Conservation (phyloP, 2,888 invertebrate genomes). For the Polyommatus icarus region DNA sequence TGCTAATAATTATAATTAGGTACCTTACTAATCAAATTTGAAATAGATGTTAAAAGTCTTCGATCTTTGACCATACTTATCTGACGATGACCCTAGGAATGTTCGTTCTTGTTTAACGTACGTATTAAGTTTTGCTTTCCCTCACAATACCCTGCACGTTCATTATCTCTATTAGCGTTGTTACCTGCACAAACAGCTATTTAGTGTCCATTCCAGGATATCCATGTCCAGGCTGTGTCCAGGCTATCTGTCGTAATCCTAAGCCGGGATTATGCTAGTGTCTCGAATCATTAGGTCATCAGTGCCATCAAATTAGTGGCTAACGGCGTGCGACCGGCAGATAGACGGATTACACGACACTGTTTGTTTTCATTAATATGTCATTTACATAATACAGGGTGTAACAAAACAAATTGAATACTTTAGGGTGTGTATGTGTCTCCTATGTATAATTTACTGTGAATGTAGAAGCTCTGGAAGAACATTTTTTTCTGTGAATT, state of each 20-base stretch:
- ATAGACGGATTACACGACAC: constrained; percentile 45
- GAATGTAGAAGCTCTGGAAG: no score
- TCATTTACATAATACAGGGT: constrained; percentile 18
- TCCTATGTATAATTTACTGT: no score
- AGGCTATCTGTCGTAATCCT: constrained; percentile 15
- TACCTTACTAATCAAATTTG: no score
- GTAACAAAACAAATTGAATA: no score
- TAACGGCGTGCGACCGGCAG: constrained; percentile 51
- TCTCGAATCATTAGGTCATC: constrained; percentile 42
- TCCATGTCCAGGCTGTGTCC: background rate
- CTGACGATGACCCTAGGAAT: no score
- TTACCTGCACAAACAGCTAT: constrained; percentile 23
- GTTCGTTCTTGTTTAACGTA: background rate
- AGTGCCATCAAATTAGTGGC: constrained; percentile 46
- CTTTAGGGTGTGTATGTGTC: no score
- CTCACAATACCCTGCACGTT: background rate
- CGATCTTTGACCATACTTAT: no score
- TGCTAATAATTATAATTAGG: no score
- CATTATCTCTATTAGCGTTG: constrained; percentile 18
- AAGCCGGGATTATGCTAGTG: constrained; percentile 38
- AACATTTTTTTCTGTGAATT: no score
- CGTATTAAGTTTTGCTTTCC: background rate
- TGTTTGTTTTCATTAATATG: constrained; percentile 29
- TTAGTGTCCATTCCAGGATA: constrained; percentile 19
- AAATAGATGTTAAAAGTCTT: no score